A percentile compares a stretch with the other conserved stretches of the same genome.
Evolutionary conservation across 1,140 invertebrate species (phyloP).

Genomic region (Glossosoma conforme): DNA sequence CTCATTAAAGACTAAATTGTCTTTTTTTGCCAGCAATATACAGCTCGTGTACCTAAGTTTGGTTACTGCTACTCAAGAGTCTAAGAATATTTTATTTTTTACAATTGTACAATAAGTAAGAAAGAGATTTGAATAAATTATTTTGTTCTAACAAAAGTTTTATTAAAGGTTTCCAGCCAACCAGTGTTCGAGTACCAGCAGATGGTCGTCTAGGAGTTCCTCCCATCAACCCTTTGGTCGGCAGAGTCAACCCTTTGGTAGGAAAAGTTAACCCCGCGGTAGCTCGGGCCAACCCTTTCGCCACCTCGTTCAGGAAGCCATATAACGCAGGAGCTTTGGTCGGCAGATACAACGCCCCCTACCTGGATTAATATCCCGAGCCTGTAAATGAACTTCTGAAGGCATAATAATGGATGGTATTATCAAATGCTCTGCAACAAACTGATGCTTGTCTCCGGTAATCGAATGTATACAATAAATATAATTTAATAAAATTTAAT

Average conservation of each 20-base stretch:
- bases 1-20: too few species aligned
- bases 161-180: conserved; percentile 42
- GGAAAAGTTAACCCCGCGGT: conserved; percentile 15
- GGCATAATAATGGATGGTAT: too few species aligned
- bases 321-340: conserved; percentile 22
- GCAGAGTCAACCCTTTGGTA: background rate
- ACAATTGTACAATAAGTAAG: background rate
- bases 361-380: too few species aligned
- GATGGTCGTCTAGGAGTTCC: conserved; percentile 36
- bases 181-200: conserved; percentile 40
- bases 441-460: too few species aligned
- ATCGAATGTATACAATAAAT: too few species aligned
- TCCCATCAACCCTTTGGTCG: background rate
- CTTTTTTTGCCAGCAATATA: too few species aligned
- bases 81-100: background rate
- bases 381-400: too few species aligned
- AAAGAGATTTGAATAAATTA: background rate
- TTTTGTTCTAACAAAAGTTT: background rate
- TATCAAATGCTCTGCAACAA: too few species aligned
- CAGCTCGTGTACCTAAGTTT: too few species aligned
- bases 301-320: conserved; percentile 32
- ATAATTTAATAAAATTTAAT: too few species aligned
- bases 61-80: background rate
- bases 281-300: conserved; percentile 20
- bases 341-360: conserved; percentile 16